phyloP scores from a whole-genome alignment of 2,797 vertebrate genomes.

The Scarus forsteni region DNA sequence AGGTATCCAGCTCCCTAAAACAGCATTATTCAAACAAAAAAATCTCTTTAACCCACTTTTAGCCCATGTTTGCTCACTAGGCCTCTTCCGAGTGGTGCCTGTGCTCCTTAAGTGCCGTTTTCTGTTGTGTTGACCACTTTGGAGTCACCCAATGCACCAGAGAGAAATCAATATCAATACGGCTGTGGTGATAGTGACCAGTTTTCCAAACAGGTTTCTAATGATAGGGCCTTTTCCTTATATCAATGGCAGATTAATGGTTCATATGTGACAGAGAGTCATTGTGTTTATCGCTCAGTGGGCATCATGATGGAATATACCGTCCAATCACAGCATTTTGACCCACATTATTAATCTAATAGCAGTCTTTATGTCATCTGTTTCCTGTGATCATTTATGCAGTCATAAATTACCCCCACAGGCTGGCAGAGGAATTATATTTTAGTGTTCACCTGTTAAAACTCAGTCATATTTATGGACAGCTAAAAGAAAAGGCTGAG shows the following conservation, averaged over 20 bases:
- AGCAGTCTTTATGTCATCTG: constrained; percentile 18
- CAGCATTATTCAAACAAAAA: constrained; percentile 19
- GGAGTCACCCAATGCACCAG: constrained; percentile 27
- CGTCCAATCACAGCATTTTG: constrained; percentile 35
- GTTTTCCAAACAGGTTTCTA: constrained; percentile 55
- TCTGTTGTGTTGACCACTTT: constrained; percentile 27
- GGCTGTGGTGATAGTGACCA: constrained; percentile 45
- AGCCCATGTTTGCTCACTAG: constrained; percentile 7
- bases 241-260: constrained; percentile 61
- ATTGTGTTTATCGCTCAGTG: constrained; percentile 20
- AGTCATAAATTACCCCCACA: neutral
- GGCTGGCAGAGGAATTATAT: constrained; percentile 3
- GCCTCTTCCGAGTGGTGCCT: neutral
- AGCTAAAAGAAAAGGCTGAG: constrained; percentile 4
- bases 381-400: constrained; percentile 34
- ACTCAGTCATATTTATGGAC: constrained; percentile 39
- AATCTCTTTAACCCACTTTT: neutral
- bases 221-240: constrained; percentile 52
- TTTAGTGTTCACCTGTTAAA: constrained; percentile 14
- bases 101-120: constrained; percentile 20
- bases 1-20: neutral
- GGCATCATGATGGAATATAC: constrained; percentile 16
- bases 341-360: constrained; percentile 21
- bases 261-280: constrained; percentile 32
- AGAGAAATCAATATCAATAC: constrained; percentile 65